Conservation (phyloP, 2,113 vertebrate species). For the Silurus glanis region DNA sequence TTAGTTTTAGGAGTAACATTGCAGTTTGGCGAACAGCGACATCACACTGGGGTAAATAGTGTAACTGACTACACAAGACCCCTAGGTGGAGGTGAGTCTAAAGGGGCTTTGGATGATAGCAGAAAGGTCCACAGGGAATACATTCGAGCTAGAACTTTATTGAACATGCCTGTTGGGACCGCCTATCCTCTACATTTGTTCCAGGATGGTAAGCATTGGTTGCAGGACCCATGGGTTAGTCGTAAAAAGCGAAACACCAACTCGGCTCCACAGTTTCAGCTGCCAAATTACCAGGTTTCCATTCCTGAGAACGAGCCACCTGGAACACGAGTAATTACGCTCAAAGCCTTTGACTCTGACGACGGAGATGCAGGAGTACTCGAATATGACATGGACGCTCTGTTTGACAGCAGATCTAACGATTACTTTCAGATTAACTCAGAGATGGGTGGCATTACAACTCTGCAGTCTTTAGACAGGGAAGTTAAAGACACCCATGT, state of each 20-base stretch:
- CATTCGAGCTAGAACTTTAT: not conserved
- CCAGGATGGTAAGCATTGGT: not conserved
- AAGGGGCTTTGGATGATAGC: not conserved
- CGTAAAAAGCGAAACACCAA: constrained; percentile 71
- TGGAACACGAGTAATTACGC: constrained; percentile 77
- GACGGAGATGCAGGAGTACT: constrained; percentile 78
- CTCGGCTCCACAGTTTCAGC: constrained; percentile 79
- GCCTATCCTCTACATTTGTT: not conserved
- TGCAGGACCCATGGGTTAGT: constrained; percentile 34
- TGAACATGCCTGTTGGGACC: constrained; percentile 1
- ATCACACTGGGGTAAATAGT: not conserved
- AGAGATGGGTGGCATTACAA: constrained; percentile 75
- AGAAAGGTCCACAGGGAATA: not conserved
- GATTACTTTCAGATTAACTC: constrained; percentile 80
- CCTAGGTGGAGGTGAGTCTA: not conserved
- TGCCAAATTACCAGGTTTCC: constrained; percentile 85
- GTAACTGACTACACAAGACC: not conserved
- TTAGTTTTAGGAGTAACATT: constrained; percentile 47
- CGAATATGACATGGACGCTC: constrained; percentile 81
- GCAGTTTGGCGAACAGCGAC: constrained; percentile 10
- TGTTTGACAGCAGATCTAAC: constrained; percentile 82
- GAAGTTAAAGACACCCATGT: constrained; percentile 87
- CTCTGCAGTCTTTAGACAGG: constrained; percentile 78
- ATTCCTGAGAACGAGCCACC: constrained; percentile 84
- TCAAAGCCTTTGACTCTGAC: constrained; percentile 78